These are phyloP conservation scores for Hyposmocoma kahamanoa DNA, from an alignment of 1,140 invertebrate genomes.

Conservation along the genomic window DNA sequence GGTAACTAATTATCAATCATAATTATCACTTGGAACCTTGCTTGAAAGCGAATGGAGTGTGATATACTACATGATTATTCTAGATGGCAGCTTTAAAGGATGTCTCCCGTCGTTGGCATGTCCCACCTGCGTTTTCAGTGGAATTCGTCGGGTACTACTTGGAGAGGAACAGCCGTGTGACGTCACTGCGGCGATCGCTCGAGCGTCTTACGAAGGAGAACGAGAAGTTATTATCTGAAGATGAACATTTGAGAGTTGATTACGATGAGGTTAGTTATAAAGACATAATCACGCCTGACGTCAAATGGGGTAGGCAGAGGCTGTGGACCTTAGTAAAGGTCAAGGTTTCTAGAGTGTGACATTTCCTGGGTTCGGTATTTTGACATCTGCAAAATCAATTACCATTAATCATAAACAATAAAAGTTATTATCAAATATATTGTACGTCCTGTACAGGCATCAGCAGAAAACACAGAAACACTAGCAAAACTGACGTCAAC, in stretches of 20 bases:
- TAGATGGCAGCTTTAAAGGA: slow-evolving; percentile 84
- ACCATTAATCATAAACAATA: no score
- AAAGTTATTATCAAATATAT: no score
- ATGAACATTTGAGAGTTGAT: slow-evolving; percentile 79
- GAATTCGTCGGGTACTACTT: slow-evolving; percentile 97
- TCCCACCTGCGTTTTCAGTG: slow-evolving; percentile 91
- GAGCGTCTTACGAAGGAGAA: slow-evolving; percentile 86
- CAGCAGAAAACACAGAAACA: slow-evolving; percentile 75
- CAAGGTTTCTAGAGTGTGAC: no score
- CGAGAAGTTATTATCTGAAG: slow-evolving; percentile 81
- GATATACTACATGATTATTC: no score
- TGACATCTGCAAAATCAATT: no score
- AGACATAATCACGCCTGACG: no score
- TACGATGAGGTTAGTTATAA: slow-evolving; percentile 80
- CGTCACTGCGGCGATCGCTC: slow-evolving; percentile 83
- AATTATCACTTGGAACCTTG: no score
- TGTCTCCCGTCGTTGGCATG: slow-evolving; percentile 94
- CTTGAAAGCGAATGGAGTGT: no score
- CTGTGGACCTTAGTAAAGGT: no score
- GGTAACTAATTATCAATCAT: no score
- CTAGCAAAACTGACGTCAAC: slow-evolving; percentile 55
- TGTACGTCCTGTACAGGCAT: slow-evolving; percentile 33
- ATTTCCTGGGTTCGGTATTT: no score
- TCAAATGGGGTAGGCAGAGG: not conserved
- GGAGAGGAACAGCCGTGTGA: slow-evolving; percentile 86